Percentiles rank a stretch among this genome's conserved stretches.
Conservation (phyloP, 2,113 vertebrate species). For the Pachyramphus minor region DNA sequence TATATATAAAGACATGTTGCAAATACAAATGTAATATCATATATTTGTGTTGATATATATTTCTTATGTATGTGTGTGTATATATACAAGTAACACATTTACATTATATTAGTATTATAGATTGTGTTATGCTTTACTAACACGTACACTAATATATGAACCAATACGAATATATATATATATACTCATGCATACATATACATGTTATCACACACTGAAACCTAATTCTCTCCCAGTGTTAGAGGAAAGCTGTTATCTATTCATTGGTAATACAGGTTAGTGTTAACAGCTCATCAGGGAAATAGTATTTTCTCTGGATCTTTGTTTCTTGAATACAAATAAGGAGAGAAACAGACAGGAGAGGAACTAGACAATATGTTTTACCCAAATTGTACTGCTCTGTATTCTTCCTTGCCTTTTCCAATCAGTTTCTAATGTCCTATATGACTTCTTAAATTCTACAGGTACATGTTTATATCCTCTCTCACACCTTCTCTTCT, state of each 20-base stretch:
- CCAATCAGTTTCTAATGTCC: neutral
- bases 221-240: neutral
- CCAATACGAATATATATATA: too few relatives aligned
- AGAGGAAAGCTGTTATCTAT: neutral
- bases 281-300: neutral
- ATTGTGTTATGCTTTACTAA: neutral
- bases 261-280: neutral
- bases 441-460: constrained; percentile 14
- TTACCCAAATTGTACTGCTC: neutral
- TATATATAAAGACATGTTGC: neutral
- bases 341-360: neutral
- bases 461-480: neutral
- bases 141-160: neutral
- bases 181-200: neutral
- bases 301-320: neutral
- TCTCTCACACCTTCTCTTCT: neutral
- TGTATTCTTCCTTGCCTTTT: neutral
- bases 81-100: neutral
- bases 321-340: constrained; percentile 1
- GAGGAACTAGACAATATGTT: neutral
- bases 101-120: neutral
- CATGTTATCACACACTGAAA: neutral
- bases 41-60: neutral
- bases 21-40: neutral
- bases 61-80: neutral